Conservation (phyloP, 2,888 invertebrate species). For the Diarsia rubi region DNA sequence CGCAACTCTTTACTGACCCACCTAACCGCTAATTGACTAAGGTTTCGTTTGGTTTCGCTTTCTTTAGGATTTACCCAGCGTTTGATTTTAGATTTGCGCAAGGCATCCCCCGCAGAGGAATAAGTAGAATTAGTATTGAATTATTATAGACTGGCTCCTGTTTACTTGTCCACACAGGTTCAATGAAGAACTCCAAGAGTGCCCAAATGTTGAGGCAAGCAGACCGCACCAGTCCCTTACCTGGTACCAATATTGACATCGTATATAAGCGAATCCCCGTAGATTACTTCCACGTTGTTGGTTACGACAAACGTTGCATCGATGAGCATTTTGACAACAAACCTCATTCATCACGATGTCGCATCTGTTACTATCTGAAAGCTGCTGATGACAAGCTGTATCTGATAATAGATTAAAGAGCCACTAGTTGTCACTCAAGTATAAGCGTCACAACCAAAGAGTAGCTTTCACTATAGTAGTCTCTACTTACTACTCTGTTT, state of each 20-base stretch:
- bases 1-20: constrained; percentile 67
- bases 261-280: constrained; percentile 85
- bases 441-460: constrained; percentile 59
- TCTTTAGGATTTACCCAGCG: constrained; percentile 68
- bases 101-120: constrained; percentile 71
- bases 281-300: constrained; percentile 83
- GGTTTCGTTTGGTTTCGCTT: constrained; percentile 76
- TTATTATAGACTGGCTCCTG: constrained; percentile 83
- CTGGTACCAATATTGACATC: constrained; percentile 88
- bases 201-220: constrained; percentile 92
- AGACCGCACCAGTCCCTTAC: constrained; percentile 92
- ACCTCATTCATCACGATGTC: constrained; percentile 79
- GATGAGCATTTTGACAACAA: constrained; percentile 77
- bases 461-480: constrained; percentile 70
- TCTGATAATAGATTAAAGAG: constrained; percentile 71
- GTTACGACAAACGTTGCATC: constrained; percentile 76
- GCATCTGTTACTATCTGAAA: constrained; percentile 77
- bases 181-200: constrained; percentile 93
- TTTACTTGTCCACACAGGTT: constrained; percentile 91
- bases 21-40: constrained; percentile 62
- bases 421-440: constrained; percentile 58
- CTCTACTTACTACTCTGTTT: constrained; percentile 58
- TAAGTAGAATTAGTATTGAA: constrained; percentile 72
- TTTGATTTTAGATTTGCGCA: constrained; percentile 69
- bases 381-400: constrained; percentile 83